These are phyloP conservation scores for Pseudonaja textilis DNA, from an alignment of 2,113 vertebrate genomes.

Conservation along the genomic window DNA sequence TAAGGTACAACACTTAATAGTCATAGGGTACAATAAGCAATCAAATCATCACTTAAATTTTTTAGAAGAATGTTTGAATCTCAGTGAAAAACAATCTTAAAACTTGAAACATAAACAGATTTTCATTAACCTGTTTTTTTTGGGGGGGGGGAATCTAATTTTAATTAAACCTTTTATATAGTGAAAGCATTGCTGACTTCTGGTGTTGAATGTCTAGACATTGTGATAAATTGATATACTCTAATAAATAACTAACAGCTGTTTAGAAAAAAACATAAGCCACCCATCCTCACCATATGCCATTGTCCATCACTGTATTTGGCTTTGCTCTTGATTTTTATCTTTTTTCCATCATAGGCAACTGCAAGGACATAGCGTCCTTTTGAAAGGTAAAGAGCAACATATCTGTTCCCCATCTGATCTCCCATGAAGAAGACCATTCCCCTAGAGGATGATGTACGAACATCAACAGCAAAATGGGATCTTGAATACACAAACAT, in stretches of 20 bases:
- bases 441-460: constrained; percentile 77
- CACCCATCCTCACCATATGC: constrained; percentile 82
- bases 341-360: constrained; percentile 64
- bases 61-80: not conserved
- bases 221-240: not conserved
- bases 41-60: not conserved
- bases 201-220: not conserved
- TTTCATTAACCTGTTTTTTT: not conserved
- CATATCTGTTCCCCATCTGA: constrained; percentile 69
- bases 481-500: constrained; percentile 65
- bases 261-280: not conserved
- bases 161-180: not conserved
- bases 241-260: not conserved
- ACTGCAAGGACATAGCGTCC: constrained; percentile 81
- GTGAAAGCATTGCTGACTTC: not conserved
- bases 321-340: constrained; percentile 81
- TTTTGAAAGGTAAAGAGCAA: constrained; percentile 85
- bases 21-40: no score
- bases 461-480: constrained; percentile 83
- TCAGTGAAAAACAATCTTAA: not conserved
- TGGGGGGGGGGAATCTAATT: not conserved
- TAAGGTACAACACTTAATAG: no score
- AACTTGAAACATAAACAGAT: not conserved
- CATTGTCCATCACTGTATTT: constrained; percentile 88
- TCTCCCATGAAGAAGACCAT: constrained; percentile 79